Evolutionary conservation across 2,888 invertebrate genomes (phyloP), one percentile per base, ranked within the genome.

Genomic region (Epinotia brunnichana): DNA sequence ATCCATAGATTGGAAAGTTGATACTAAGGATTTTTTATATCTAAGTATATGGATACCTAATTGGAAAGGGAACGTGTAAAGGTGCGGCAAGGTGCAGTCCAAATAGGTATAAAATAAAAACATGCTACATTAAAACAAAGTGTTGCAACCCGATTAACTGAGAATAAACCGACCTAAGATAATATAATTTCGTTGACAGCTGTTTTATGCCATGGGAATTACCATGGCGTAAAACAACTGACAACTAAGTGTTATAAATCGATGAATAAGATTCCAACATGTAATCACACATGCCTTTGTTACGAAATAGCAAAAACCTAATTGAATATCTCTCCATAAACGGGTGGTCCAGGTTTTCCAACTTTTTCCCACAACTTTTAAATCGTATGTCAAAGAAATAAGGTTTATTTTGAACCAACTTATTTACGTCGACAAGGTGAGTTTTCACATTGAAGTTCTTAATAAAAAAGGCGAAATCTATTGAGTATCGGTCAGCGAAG

Each of bases 391-490:
- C 48, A 7, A n/a, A 48, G 48, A n/a, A 5, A 15, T 48, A n/a
- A 48, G 48, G 48, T n/a, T n/a, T 15, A 44, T 44, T 44, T 44
- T 44, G 15, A 44, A 3, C 0, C 1, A 48, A 48, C 13, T n/a
- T 48, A n/a, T n/a, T n/a, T 48, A n/a, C 5, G 4, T n/a, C 2
- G 10, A 11, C 59, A 1, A 39, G 35, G 39, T 53, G 21, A 72
- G 56, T 53, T 64, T 64, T 69, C 69, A 73, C 68, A 69, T 41
- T 17, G 41, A 24, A 57, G 48, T 69, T 56, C 19, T 24, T n/a
- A 9, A 66, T 61, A 74, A 71, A 74, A 74, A 72, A 69, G 74
- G 74, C 57, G 72, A 74, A 69, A 74, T 67, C 69, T 63, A 54
- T 67, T 56, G 67, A 71, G 9, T 44, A 62, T 64, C 59, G 64